Conservation (phyloP, 2,888 invertebrate genomes). For the Chironomus tentans region DNA sequence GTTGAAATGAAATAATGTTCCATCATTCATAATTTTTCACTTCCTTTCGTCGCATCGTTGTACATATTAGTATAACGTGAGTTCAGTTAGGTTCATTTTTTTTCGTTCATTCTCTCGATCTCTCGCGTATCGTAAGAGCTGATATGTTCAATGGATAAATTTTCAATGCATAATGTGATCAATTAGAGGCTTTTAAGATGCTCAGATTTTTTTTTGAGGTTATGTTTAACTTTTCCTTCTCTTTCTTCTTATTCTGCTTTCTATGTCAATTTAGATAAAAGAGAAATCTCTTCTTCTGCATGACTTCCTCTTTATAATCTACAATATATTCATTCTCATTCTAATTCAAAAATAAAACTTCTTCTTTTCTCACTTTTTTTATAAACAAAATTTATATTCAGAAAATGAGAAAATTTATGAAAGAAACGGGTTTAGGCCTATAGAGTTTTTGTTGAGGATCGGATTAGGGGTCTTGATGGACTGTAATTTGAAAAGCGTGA, state of each 20-base stretch:
- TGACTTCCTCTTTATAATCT: too few relatives aligned
- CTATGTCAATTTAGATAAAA: too few relatives aligned
- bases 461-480: too few relatives aligned
- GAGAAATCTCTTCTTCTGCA: too few relatives aligned
- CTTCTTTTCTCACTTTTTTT: conserved; percentile 7
- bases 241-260: too few relatives aligned
- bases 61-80: background rate
- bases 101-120: background rate
- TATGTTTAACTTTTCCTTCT: too few relatives aligned
- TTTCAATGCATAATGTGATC: too few relatives aligned
- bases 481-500: too few relatives aligned
- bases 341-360: background rate
- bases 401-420: conserved; percentile 14
- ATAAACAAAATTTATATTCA: conserved; percentile 7
- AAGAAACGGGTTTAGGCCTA: conserved; percentile 17
- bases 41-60: conserved; percentile 1
- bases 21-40: conserved; percentile 19
- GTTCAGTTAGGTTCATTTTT: background rate
- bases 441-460: background rate
- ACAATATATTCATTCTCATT: background rate
- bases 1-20: conserved; percentile 13
- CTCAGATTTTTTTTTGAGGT: too few relatives aligned
- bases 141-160: too few relatives aligned
- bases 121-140: background rate
- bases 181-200: too few relatives aligned